Percentiles rank a stretch among this genome's conserved stretches.
These are phyloP conservation scores for Pterocles gutturalis DNA, from an alignment of 2,113 vertebrate species.

Conservation along the genomic window DNA sequence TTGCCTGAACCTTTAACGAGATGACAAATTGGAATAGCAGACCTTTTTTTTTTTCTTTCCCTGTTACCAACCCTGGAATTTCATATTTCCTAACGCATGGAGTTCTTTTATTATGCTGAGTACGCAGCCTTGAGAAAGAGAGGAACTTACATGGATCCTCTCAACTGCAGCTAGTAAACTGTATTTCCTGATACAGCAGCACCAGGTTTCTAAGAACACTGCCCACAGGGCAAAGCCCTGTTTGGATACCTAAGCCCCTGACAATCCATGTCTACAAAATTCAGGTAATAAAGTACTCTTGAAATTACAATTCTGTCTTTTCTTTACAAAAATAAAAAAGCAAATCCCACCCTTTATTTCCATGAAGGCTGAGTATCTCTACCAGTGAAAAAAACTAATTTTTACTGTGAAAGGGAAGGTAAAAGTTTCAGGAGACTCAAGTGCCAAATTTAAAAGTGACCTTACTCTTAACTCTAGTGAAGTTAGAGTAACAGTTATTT, in stretches of 20 bases:
- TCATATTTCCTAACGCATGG: background rate
- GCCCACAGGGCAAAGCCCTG: background rate
- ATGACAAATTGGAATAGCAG: background rate
- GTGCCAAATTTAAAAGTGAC: background rate
- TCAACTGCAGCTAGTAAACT: background rate
- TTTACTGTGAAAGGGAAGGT: background rate
- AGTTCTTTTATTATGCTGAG: background rate
- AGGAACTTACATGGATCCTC: background rate
- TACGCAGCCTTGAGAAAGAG: background rate
- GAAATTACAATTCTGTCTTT: background rate
- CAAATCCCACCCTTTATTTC: background rate
- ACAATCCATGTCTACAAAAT: background rate
- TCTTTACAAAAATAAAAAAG: background rate
- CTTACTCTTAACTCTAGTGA: background rate
- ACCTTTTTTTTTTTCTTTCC: background rate
- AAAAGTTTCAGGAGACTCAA: background rate
- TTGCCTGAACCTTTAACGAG: background rate
- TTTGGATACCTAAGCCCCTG: background rate
- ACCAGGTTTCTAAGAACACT: background rate
- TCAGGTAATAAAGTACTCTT: background rate
- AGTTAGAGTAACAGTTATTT: background rate
- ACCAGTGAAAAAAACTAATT: background rate
- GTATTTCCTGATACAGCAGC: background rate
- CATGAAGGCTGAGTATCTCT: background rate
- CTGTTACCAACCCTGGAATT: background rate